These are phyloP conservation scores for Entomobrya multifasciata DNA, from an alignment of 2,888 invertebrate genomes.

Conservation along the genomic window DNA sequence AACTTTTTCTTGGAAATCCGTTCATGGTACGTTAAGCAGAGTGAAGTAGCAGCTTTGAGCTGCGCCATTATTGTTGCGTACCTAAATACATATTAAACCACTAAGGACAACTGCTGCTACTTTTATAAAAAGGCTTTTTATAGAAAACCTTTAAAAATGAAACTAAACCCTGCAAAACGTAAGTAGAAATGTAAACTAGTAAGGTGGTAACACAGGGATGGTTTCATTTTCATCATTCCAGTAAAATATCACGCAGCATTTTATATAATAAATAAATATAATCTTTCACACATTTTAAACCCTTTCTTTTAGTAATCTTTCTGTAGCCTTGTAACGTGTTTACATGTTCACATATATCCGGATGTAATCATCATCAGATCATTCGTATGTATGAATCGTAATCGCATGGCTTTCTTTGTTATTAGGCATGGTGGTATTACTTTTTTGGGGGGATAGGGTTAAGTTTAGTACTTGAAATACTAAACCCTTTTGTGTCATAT, in stretches of 20 bases:
- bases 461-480: not conserved
- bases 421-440: not conserved
- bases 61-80: too few relatives aligned
- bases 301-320: not conserved
- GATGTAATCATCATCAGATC: too few relatives aligned
- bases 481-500: slow-evolving; percentile 1
- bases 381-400: too few relatives aligned
- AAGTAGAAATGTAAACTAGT: slow-evolving; percentile 21
- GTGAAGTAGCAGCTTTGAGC: not conserved
- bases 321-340: not conserved
- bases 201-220: not conserved
- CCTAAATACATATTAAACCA: too few relatives aligned
- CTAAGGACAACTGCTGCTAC: not conserved
- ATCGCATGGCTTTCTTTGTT: too few relatives aligned
- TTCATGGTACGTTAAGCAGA: slow-evolving; percentile 51
- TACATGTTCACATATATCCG: not conserved
- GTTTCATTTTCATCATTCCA: not conserved
- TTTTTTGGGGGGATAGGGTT: slow-evolving; percentile 22
- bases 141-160: not conserved
- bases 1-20: slow-evolving; percentile 27
- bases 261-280: slow-evolving; percentile 1
- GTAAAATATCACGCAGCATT: slow-evolving; percentile 16
- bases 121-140: not conserved
- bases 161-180: not conserved
- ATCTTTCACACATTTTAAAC: slow-evolving; percentile 26